Evolutionary conservation across 2,888 invertebrate species (phyloP), one percentile per base, ranked within the genome.

Genomic region (Agrenia bidenticulata): DNA sequence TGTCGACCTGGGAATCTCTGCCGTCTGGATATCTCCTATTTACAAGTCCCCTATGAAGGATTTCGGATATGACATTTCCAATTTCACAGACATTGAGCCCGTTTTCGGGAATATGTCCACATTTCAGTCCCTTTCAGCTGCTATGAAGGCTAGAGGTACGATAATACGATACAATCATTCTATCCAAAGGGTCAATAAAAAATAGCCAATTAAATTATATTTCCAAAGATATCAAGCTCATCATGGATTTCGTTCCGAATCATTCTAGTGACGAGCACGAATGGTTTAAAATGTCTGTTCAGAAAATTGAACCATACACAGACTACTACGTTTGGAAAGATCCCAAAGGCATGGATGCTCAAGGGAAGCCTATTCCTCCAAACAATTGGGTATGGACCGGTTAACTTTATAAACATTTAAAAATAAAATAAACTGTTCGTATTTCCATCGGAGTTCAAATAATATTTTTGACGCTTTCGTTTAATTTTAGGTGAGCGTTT

Each of bases 51-150:
- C 93, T 0, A 89, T 90, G 88, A 83, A 85, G 0, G 94, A 94
- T 80, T 89, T 89, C 78, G 94, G 94, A 0, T 94, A 94, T 76
- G 94, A 94, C 78, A 88, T 94, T 74, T 86, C 88, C 27, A 85
- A 93, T 80, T 92, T 88, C 79, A 86, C 81, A 61, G 83, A 84
- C 24, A 85, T 94, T 37, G 88, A 92, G 73, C 79, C 86, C 0
- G 83, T 85, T 59, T 93, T 88, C 78, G 93, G 94, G 0, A 88
- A 85, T 0, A 81, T 90, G 79, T 81, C 81, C 0, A 90, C 92
- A 79, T 89, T 94, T 77, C 73, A 82, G 63, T 69, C 79, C 13
- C 78, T 86, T 50, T 79, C 81, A 41, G 77, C 77, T 74, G 81
- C 78, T 59, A 83, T 85, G 5, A 85, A 86, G 77, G 79, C 82